Conservation (phyloP, 2,888 invertebrate genomes). For the Melolontha melolontha region DNA sequence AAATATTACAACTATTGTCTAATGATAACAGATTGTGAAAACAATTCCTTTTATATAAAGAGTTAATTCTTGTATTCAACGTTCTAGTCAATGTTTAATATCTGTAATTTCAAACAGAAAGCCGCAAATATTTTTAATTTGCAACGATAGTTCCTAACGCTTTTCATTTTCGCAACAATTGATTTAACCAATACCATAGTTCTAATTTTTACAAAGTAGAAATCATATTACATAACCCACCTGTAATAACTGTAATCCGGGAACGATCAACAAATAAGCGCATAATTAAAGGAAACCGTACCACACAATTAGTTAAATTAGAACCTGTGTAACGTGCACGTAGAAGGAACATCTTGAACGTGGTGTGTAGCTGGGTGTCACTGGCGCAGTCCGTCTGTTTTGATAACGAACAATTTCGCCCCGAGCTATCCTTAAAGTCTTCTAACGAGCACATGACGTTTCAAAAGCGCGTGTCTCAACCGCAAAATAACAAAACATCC, state of each 20-base stretch:
- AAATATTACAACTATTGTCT: neutral
- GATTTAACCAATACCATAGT: neutral
- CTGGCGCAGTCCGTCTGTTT: constrained; percentile 49
- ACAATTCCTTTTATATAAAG: constrained; percentile 1
- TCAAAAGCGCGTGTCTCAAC: constrained; percentile 32
- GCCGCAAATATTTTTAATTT: neutral
- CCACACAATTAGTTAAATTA: constrained; percentile 37
- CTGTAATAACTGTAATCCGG: constrained; percentile 29
- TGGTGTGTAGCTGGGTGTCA: constrained; percentile 43
- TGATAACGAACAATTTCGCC: constrained; percentile 43
- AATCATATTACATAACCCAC: constrained; percentile 5
- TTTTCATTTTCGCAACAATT: neutral
- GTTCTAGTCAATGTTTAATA: constrained; percentile 6
- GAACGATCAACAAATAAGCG: constrained; percentile 30
- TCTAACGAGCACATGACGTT: constrained; percentile 41
- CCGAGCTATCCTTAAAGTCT: constrained; percentile 25
- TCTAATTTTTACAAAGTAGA: neutral
- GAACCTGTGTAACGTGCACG: constrained; percentile 39
- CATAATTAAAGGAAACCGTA: constrained; percentile 32
- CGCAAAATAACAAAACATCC: constrained; percentile 29
- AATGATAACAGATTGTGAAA: neutral
- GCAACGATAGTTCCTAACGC: neutral
- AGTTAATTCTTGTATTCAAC: neutral
- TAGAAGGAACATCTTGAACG: constrained; percentile 44
- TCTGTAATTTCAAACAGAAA: constrained; percentile 4